Percentiles rank a stretch among this genome's conserved stretches.
phyloP scores from a whole-genome alignment of 1,140 invertebrate species.

The Conopomorpha cramerella region DNA sequence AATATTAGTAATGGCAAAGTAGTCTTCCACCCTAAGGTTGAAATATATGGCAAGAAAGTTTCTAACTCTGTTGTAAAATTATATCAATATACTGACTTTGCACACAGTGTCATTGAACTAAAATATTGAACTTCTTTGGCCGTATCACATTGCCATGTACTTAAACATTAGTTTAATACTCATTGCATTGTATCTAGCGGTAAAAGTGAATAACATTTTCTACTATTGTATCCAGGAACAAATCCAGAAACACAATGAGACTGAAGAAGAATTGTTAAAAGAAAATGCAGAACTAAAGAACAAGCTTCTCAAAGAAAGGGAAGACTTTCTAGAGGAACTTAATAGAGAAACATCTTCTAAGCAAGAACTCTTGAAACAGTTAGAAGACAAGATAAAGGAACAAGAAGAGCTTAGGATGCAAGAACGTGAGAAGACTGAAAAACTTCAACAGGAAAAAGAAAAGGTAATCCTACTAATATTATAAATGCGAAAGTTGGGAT shows the following conservation, averaged over 20 bases:
- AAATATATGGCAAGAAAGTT: too few relatives aligned
- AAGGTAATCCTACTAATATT: slow-evolving; percentile 24
- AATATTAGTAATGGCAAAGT: too few relatives aligned
- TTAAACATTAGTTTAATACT: too few relatives aligned
- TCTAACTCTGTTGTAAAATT: too few relatives aligned
- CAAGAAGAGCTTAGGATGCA: slow-evolving; percentile 28
- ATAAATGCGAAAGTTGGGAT: too few relatives aligned
- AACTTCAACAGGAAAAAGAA: slow-evolving; percentile 29
- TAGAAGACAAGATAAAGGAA: slow-evolving; percentile 33
- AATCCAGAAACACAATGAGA: slow-evolving; percentile 34
- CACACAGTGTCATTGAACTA: too few relatives aligned
- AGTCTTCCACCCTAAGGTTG: too few relatives aligned
- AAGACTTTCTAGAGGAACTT: slow-evolving; percentile 48
- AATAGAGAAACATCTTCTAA: slow-evolving; percentile 56
- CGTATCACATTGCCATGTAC: too few relatives aligned
- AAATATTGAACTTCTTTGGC: too few relatives aligned
- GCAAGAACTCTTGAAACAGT: slow-evolving; percentile 41
- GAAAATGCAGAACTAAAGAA: slow-evolving; percentile 47
- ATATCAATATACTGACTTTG: too few relatives aligned
- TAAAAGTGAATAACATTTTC: too few relatives aligned
- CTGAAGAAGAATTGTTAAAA: slow-evolving; percentile 30
- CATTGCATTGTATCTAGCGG: too few relatives aligned
- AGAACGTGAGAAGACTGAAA: slow-evolving; percentile 29
- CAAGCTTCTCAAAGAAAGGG: slow-evolving; percentile 47
- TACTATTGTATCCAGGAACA: slow-evolving; percentile 19